Conservation (phyloP, 2,888 invertebrate genomes). For the Hedychridium roseum region DNA sequence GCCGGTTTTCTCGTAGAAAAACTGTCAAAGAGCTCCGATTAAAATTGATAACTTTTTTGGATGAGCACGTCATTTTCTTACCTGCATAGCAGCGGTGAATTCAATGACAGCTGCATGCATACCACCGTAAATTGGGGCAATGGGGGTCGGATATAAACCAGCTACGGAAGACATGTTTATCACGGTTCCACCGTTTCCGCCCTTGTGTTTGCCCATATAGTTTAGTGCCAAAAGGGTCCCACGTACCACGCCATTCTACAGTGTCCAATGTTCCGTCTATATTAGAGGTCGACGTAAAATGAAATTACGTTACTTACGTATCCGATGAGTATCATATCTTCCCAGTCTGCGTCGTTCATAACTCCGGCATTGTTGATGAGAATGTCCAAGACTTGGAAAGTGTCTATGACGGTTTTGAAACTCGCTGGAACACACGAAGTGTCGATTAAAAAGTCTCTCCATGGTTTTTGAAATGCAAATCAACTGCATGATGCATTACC, state of each 20-base stretch:
- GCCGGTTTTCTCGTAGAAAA: constrained; percentile 49
- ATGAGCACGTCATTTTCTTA: constrained; percentile 11
- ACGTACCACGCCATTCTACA: constrained; percentile 59
- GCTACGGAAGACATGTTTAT: constrained; percentile 71
- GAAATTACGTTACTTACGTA: constrained; percentile 48
- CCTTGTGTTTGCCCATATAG: constrained; percentile 62
- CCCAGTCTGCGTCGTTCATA: constrained; percentile 48
- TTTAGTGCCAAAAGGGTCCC: constrained; percentile 61
- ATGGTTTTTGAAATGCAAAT: background rate
- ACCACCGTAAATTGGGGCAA: constrained; percentile 67
- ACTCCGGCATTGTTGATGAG: constrained; percentile 63
- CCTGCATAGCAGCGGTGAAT: constrained; percentile 42
- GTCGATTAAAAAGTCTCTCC: background rate
- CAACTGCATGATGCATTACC: constrained; percentile 46
- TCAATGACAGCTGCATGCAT: constrained; percentile 65
- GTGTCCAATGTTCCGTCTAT: too few relatives aligned
- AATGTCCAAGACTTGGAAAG: constrained; percentile 65
- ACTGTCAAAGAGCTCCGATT: constrained; percentile 14
- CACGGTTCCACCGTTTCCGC: constrained; percentile 69
- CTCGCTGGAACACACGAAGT: constrained; percentile 13
- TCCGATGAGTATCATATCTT: constrained; percentile 51
- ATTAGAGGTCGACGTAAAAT: too few relatives aligned
- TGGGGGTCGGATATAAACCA: constrained; percentile 65
- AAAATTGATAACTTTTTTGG: constrained; percentile 3
- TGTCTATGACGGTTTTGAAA: constrained; percentile 60